phyloP scores from a whole-genome alignment of 2,888 invertebrate species.

The Agrilus mali region DNA sequence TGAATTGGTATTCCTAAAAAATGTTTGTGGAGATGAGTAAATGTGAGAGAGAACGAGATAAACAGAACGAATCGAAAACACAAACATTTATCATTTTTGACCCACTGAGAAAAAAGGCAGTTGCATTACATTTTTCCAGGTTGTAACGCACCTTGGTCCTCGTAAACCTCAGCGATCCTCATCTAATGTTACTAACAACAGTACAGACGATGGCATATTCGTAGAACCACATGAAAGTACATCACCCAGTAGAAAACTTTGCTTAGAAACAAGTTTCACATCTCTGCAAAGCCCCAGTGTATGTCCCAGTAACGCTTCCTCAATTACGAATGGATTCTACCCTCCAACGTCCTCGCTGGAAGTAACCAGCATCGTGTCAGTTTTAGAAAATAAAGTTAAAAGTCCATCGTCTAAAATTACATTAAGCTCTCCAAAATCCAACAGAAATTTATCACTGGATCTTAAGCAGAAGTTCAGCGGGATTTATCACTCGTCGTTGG shows the following conservation, averaged over 20 bases:
- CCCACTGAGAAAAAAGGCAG: neutral
- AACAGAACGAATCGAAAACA: too few relatives aligned
- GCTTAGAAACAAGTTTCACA: slow-evolving; percentile 65
- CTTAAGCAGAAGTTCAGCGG: neutral
- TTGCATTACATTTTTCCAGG: slow-evolving; percentile 35
- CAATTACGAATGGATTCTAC: slow-evolving; percentile 29
- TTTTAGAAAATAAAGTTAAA: slow-evolving; percentile 11
- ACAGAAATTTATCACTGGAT: slow-evolving; percentile 12
- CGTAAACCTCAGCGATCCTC: slow-evolving; percentile 57
- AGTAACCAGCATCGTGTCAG: slow-evolving; percentile 13
- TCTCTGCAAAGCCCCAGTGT: slow-evolving; percentile 36
- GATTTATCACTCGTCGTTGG: slow-evolving; percentile 21
- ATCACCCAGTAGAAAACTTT: slow-evolving; percentile 44
- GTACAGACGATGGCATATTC: neutral
- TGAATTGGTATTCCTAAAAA: too few relatives aligned
- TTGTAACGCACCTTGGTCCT: slow-evolving; percentile 67
- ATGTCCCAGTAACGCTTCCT: slow-evolving; percentile 25
- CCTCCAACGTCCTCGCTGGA: slow-evolving; percentile 24
- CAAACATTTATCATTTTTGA: neutral
- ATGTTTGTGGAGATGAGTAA: too few relatives aligned
- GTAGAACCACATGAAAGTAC: slow-evolving; percentile 10
- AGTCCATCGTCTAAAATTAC: neutral
- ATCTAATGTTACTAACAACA: slow-evolving; percentile 6
- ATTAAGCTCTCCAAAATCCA: slow-evolving; percentile 1
- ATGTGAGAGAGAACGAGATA: too few relatives aligned